Evolutionary conservation across 2,797 vertebrate species (phyloP), one percentile per base, ranked within the genome.

Genomic region (Tapirus indicus): DNA sequence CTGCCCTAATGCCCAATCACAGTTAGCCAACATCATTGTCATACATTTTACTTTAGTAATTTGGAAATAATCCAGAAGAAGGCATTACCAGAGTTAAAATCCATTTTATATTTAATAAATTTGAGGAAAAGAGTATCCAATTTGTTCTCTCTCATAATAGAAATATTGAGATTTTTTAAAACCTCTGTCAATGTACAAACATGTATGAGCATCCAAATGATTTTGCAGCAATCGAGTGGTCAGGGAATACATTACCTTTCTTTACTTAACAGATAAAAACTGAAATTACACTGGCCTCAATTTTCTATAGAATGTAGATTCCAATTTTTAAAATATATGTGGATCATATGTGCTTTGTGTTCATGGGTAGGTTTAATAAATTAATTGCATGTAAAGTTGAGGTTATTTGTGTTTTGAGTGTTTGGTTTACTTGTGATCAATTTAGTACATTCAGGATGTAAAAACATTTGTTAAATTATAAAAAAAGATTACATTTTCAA

Each of bases 401-500:
- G 7, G 5, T 72, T 92, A 56, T 68, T 90, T 96, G 9, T 20
- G 77, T 60, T 12, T 68, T 68, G 0, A 10, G 2, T 77, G 18
- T 44, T 96, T 64, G 16, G 12, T 49, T 87, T 64, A 92, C 21
- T 83, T 88, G n/a, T 35, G 5, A 27, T 47, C 56, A 68, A 64
- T 27, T 72, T 86, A 82, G 38, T 17, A 80, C 58, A 71, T 21
- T 78, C 1, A 41, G 20, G 12, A 94, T 92, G 21, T 52, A 93
- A 88, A 56, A 64, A 66, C 71, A 72, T 44, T 75, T 90, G 7
- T 41, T 74, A 32, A 2, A 23, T 54, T 83, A 68, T 27, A 79
- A 69, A 92, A 82, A 75, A 95, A 78, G n/a, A 89, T 35, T 71
- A 62, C 25, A 94, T 75, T 85, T 95, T 91, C 17, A 82, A 35